These are phyloP conservation scores for Trichonephila clavipes DNA, from an alignment of 1,140 invertebrate genomes.

Conservation along the genomic window DNA sequence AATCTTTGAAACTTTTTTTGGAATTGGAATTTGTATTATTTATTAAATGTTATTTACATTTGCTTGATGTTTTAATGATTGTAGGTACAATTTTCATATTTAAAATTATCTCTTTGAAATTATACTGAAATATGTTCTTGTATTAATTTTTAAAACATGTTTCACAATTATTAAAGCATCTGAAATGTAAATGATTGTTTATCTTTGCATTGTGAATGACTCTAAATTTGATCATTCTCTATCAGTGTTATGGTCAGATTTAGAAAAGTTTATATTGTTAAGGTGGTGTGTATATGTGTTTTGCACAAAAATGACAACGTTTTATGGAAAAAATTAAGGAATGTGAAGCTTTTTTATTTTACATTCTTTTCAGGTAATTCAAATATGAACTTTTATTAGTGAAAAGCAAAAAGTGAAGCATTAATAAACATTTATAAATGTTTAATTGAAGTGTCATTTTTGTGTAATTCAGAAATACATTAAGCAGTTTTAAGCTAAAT, in stretches of 20 bases:
- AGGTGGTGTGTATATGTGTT: constrained; percentile 5
- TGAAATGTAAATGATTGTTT: constrained; percentile 20
- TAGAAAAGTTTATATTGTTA: constrained; percentile 2
- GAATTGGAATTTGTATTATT: constrained; percentile 23
- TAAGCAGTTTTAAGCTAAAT: too few relatives aligned
- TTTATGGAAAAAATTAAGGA: too few relatives aligned
- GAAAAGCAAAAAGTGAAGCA: too few relatives aligned
- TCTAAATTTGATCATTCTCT: constrained; percentile 32
- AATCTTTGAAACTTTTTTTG: constrained; percentile 29
- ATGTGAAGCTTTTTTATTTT: too few relatives aligned
- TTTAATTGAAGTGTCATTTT: too few relatives aligned
- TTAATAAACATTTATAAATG: neutral
- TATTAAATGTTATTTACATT: constrained; percentile 20
- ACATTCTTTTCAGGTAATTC: too few relatives aligned
- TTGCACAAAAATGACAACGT: neutral
- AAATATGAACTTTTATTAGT: too few relatives aligned
- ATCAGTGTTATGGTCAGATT: constrained; percentile 4
- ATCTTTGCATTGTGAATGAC: constrained; percentile 28
- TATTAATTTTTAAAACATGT: too few relatives aligned
- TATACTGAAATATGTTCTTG: too few relatives aligned
- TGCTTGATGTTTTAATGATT: neutral
- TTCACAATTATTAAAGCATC: neutral
- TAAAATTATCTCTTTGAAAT: too few relatives aligned
- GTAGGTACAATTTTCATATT: too few relatives aligned
- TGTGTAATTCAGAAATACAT: too few relatives aligned